These are phyloP conservation scores for Acrobasis consociella DNA, from an alignment of 2,888 invertebrate genomes.

Conservation along the genomic window DNA sequence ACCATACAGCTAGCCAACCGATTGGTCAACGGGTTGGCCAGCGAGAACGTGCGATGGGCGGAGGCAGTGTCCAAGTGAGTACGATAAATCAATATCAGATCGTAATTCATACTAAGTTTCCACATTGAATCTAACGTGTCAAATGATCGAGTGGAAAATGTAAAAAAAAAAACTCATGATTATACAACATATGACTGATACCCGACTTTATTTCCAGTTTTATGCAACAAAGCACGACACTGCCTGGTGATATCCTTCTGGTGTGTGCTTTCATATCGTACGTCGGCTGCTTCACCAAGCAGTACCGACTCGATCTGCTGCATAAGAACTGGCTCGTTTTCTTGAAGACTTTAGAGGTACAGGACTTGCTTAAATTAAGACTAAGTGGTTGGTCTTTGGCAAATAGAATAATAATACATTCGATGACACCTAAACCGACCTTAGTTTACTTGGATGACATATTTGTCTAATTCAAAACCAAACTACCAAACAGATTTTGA, in stretches of 20 bases:
- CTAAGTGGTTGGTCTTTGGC: no score
- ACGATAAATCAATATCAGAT: neutral
- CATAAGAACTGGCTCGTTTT: constrained; percentile 95
- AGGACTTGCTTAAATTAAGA: neutral
- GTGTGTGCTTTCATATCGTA: constrained; percentile 98
- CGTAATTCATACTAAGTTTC: no score
- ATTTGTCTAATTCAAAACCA: no score
- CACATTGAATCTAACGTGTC: no score
- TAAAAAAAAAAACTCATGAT: no score
- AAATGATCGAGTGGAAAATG: no score
- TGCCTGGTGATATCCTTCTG: constrained; percentile 96
- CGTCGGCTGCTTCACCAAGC: constrained; percentile 97
- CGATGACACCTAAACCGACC: no score
- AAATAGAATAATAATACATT: neutral
- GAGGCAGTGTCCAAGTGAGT: constrained; percentile 93
- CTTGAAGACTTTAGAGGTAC: constrained; percentile 89
- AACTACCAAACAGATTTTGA: no score
- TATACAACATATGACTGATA: neutral
- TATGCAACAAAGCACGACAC: constrained; percentile 93
- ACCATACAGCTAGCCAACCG: constrained; percentile 97
- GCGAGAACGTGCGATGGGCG: constrained; percentile 98
- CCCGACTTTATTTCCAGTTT: constrained; percentile 79
- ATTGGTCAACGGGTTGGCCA: constrained; percentile 96
- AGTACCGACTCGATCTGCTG: constrained; percentile 93
- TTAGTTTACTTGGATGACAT: no score